phyloP scores from a whole-genome alignment of 2,888 invertebrate genomes.

The Lutraria lutraria region DNA sequence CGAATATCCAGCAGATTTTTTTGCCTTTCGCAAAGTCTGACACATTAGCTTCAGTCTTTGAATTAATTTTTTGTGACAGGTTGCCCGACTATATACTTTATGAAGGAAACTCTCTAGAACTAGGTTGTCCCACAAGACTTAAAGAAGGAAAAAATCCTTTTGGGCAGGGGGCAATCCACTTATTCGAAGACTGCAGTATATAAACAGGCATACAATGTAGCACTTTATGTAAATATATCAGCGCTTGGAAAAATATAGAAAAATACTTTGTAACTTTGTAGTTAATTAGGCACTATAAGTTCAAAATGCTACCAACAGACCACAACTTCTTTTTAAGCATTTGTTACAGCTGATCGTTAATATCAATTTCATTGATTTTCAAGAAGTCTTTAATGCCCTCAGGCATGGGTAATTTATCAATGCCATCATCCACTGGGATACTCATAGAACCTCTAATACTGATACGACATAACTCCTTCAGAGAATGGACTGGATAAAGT shows the following conservation, averaged over 20 bases:
- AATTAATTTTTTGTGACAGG: too few species aligned
- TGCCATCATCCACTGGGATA: constrained; percentile 75
- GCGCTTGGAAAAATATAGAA: neutral
- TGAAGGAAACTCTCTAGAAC: too few species aligned
- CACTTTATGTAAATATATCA: neutral
- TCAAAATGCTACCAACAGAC: neutral
- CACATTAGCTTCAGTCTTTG: too few species aligned
- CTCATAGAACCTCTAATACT: constrained; percentile 73
- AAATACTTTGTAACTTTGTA: neutral
- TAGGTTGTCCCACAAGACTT: too few species aligned
- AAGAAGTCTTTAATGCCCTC: constrained; percentile 58
- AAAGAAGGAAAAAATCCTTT: too few species aligned
- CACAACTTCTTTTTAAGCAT: neutral
- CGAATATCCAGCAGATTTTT: too few species aligned
- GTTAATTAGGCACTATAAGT: neutral
- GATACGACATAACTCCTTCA: constrained; percentile 79
- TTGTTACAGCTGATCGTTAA: constrained; percentile 28
- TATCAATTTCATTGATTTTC: constrained; percentile 60
- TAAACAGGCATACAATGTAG: neutral
- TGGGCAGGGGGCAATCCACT: too few species aligned
- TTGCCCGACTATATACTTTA: too few species aligned
- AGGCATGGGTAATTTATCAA: constrained; percentile 77
- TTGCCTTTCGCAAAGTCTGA: too few species aligned
- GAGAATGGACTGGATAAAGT: constrained; percentile 77
- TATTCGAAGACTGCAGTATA: too few species aligned